A percentile compares a stretch with the other conserved stretches of the same genome.
Conservation (phyloP, 2,113 vertebrate genomes). For the Ondatra zibethicus region DNA sequence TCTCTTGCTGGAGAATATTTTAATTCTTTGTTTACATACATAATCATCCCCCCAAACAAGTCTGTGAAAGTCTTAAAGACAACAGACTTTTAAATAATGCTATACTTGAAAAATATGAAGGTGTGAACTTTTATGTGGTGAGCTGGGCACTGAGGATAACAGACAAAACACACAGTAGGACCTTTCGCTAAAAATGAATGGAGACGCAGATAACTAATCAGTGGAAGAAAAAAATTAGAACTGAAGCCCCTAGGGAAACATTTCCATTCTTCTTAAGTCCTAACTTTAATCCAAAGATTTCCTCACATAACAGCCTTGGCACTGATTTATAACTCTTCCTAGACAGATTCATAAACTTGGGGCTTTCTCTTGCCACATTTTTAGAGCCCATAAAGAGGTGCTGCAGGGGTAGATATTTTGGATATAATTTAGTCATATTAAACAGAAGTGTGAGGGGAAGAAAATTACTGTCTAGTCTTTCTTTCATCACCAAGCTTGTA, state of each 20-base stretch:
- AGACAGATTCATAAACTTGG: neutral
- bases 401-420: neutral
- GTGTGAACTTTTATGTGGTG: neutral
- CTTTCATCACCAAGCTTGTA: constrained; percentile 25
- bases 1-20: neutral
- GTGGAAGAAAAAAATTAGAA: neutral
- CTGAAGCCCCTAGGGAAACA: neutral
- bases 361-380: neutral
- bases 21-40: neutral
- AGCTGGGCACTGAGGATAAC: neutral
- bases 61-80: neutral
- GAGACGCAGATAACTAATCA: neutral
- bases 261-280: neutral
- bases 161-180: neutral
- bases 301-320: neutral
- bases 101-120: neutral
- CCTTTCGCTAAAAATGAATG: neutral
- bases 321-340: constrained; percentile 27
- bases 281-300: neutral
- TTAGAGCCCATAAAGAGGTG: constrained; percentile 11
- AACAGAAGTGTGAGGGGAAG: neutral
- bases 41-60: neutral
- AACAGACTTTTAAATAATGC: neutral
- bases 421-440: constrained; percentile 23
- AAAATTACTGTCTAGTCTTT: constrained; percentile 35